Evolutionary conservation across 2,797 vertebrate species (phyloP).

Genomic region (Acridotheres tristis): DNA sequence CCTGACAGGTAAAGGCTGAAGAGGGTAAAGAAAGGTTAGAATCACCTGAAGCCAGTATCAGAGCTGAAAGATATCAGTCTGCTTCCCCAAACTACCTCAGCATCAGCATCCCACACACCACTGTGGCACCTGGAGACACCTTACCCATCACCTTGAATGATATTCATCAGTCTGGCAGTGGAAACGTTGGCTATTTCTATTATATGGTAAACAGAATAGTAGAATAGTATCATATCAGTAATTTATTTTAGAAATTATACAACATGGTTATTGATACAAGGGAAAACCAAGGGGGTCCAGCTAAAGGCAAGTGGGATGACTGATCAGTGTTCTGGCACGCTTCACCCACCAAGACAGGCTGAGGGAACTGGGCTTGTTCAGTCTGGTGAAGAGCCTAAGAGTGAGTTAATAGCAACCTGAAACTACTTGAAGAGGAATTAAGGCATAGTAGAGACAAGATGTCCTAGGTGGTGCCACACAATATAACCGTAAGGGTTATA

Average conservation of each 20-base stretch:
- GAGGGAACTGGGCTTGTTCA: neutral
- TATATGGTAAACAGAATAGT: conserved; percentile 67
- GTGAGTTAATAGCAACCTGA: neutral
- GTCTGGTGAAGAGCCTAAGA: neutral
- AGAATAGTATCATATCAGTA: neutral
- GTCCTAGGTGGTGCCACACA: neutral
- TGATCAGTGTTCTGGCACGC: neutral
- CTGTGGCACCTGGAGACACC: conserved; percentile 55
- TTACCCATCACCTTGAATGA: conserved; percentile 62
- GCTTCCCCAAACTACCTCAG: conserved; percentile 61
- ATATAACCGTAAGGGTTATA: neutral
- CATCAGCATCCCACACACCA: conserved; percentile 56
- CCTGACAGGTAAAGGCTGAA: conserved; percentile 66
- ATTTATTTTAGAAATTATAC: neutral
- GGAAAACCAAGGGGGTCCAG: neutral
- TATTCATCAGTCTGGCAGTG: conserved; percentile 23
- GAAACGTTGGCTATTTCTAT: conserved; percentile 69
- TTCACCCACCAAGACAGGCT: neutral
- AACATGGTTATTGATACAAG: neutral
- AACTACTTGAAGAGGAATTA: neutral
- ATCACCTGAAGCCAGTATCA: conserved; percentile 30
- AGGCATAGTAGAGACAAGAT: neutral
- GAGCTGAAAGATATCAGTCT: conserved; percentile 41
- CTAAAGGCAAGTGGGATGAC: neutral
- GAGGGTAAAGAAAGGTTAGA: conserved; percentile 48